Evolutionary conservation across 2,113 vertebrate species (phyloP).

Genomic region (Cettia cetti): DNA sequence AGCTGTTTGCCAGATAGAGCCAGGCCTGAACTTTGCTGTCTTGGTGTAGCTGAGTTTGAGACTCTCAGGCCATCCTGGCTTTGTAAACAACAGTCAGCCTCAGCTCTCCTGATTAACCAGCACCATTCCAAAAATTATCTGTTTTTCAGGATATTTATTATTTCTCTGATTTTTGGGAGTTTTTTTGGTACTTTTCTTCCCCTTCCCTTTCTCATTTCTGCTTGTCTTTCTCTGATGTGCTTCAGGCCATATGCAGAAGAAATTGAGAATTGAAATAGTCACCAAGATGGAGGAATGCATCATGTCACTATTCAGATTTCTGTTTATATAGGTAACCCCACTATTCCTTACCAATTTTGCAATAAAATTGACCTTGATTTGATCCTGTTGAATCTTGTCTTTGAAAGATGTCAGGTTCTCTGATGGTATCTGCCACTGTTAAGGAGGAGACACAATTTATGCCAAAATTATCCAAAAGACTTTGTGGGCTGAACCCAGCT

Average conservation of each 20-base stretch:
- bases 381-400: background rate
- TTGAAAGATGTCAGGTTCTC: background rate
- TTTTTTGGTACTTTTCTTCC: rapidly evolving
- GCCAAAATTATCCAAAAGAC: background rate
- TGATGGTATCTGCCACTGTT: background rate
- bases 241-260: background rate
- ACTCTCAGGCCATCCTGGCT: background rate
- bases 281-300: background rate
- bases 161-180: background rate
- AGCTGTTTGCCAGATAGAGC: conserved; percentile 25
- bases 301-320: background rate
- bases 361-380: background rate
- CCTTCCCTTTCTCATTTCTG: background rate
- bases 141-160: background rate
- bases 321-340: background rate
- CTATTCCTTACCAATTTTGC: background rate
- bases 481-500: background rate
- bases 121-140: background rate
- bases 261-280: background rate
- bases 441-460: background rate
- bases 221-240: background rate
- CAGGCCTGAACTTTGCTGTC: conserved; percentile 1
- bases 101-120: background rate
- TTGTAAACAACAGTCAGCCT: conserved; percentile 12
- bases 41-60: background rate